A percentile compares a stretch with the other conserved stretches of the same genome.
Evolutionary conservation across 1,140 invertebrate species (phyloP).

Genomic region (Bursaphelenchus mucronatus): DNA sequence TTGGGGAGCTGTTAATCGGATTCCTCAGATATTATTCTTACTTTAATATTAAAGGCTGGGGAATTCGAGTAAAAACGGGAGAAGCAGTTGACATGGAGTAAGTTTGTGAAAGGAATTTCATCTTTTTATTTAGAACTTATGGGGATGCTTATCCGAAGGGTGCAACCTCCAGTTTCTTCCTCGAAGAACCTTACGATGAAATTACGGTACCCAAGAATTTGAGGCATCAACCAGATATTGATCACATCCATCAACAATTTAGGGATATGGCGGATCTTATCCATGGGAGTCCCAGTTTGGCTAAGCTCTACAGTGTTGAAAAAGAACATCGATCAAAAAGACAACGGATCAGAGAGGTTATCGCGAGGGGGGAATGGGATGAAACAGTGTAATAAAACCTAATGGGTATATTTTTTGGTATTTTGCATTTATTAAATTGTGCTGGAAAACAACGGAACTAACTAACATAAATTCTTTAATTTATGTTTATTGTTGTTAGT

Average conservation of each 20-base stretch:
- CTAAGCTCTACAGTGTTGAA: no score
- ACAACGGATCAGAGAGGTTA: no score
- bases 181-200: slow-evolving; percentile 83
- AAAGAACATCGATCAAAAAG: no score
- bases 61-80: slow-evolving; percentile 74
- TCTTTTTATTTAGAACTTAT: not conserved
- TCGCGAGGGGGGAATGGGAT: no score
- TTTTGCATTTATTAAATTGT: no score
- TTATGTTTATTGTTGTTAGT: no score
- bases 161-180: slow-evolving; percentile 42
- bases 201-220: slow-evolving; percentile 44
- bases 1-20: slow-evolving; percentile 81
- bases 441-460: no score
- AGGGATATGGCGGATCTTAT: no score
- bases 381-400: no score
- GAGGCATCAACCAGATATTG: slow-evolving; percentile 11
- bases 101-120: not conserved
- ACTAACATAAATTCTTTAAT: no score
- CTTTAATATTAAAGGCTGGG: slow-evolving; percentile 71
- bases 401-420: no score
- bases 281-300: no score
- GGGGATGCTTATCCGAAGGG: not conserved
- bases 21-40: slow-evolving; percentile 81
- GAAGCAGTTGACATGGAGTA: slow-evolving; percentile 68
- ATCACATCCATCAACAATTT: not conserved